These are phyloP conservation scores for Nothoprocta pentlandii DNA, from an alignment of 2,113 vertebrate genomes.

Conservation along the genomic window DNA sequence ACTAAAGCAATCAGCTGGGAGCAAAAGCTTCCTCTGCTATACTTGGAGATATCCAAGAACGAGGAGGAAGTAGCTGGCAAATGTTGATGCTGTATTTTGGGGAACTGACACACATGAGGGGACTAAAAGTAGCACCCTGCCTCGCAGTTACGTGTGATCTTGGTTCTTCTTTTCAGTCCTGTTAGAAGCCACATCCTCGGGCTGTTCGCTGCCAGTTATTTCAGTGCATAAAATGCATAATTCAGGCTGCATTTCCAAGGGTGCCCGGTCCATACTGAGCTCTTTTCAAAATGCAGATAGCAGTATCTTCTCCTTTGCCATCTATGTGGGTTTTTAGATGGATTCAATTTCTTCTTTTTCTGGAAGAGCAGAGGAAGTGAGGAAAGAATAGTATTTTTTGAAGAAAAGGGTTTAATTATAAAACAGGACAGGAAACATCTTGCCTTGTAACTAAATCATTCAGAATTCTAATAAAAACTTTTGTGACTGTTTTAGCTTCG, in stretches of 20 bases:
- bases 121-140: not conserved
- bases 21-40: not conserved
- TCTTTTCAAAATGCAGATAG: not conserved
- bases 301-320: not conserved
- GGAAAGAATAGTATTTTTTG: not conserved
- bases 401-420: too few species aligned
- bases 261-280: not conserved
- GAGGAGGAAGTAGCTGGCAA: not conserved
- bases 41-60: not conserved
- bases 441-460: not conserved
- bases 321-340: not conserved
- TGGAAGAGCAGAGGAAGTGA: not conserved
- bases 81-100: not conserved
- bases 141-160: not conserved
- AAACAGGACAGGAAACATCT: not conserved
- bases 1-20: constrained; percentile 18
- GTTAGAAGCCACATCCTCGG: not conserved
- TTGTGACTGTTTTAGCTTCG: not conserved
- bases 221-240: not conserved
- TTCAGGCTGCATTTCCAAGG: not conserved
- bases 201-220: not conserved
- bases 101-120: not conserved
- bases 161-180: not conserved
- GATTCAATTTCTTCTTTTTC: not conserved
- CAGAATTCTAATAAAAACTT: not conserved